Conservation (phyloP, 1,140 invertebrate species). For the Galleria mellonella region DNA sequence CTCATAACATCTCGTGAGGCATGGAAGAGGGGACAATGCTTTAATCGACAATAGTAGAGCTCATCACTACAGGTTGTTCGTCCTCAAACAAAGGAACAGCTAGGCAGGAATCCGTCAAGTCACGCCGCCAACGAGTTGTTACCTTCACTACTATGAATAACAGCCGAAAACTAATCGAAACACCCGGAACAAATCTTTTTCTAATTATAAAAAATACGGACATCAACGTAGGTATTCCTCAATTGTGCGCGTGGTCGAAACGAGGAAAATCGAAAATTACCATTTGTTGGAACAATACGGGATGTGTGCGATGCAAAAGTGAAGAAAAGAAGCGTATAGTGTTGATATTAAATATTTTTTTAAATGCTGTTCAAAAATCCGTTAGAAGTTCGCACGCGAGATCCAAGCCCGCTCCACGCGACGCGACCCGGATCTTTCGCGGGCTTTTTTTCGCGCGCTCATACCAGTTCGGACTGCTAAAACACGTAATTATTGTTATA, state of each 20-base stretch:
- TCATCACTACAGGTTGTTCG: conserved; percentile 33
- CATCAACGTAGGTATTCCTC: conserved; percentile 41
- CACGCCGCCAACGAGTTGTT: conserved; percentile 32
- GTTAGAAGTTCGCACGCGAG: conserved; percentile 10
- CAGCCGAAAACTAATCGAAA: conserved; percentile 64
- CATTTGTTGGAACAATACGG: too few relatives aligned
- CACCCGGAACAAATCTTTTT: conserved; percentile 63
- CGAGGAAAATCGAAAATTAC: conserved; percentile 16
- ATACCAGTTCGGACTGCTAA: conserved; percentile 16
- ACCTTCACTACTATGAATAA: conserved; percentile 20
- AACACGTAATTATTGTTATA: conserved; percentile 3
- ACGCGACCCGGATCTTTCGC: conserved; percentile 34
- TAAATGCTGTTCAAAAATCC: conserved; percentile 5
- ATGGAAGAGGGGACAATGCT: not conserved
- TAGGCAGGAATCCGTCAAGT: conserved; percentile 57
- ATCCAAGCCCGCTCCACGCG: not conserved
- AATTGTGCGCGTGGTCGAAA: conserved; percentile 15
- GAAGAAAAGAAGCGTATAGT: not conserved
- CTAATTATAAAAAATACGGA: conserved; percentile 53
- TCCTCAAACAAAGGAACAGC: conserved; percentile 57
- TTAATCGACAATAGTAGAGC: not conserved
- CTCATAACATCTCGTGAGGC: too few relatives aligned
- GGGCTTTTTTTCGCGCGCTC: conserved; percentile 23
- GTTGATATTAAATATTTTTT: conserved; percentile 2
- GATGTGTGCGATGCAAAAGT: not conserved